Percentiles rank a stretch among this genome's conserved stretches.
phyloP scores from a whole-genome alignment of 1,140 invertebrate species.

The Sitophilus oryzae region DNA sequence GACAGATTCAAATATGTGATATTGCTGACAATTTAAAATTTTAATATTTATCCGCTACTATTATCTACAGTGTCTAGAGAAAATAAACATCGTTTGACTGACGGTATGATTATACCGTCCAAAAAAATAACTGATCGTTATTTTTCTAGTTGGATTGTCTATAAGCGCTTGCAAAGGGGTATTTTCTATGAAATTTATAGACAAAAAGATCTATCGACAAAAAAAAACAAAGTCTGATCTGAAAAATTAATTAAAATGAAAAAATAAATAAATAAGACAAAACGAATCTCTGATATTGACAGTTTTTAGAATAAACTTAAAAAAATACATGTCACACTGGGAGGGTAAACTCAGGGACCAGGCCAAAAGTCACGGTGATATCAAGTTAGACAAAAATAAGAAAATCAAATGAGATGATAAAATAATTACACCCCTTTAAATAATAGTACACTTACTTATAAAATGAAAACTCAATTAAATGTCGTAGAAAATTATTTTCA shows the following conservation, averaged over 20 bases:
- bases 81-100: slow-evolving; percentile 26
- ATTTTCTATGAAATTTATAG: neutral
- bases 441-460: slow-evolving; percentile 25
- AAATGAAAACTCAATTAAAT: slow-evolving; percentile 39
- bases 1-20: slow-evolving; percentile 36
- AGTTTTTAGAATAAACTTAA: slow-evolving; percentile 1
- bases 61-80: slow-evolving; percentile 28
- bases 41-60: slow-evolving; percentile 29
- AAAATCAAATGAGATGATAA: slow-evolving; percentile 39
- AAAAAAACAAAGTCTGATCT: slow-evolving; percentile 29
- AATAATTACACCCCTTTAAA: slow-evolving; percentile 20
- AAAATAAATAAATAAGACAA: slow-evolving; percentile 14
- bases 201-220: slow-evolving; percentile 8
- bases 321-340: slow-evolving; percentile 29
- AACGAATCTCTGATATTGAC: slow-evolving; percentile 26
- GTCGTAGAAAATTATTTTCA: slow-evolving; percentile 38
- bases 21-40: slow-evolving; percentile 36
- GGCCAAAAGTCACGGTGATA: slow-evolving; percentile 46
- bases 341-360: slow-evolving; percentile 45
- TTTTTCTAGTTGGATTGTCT: neutral
- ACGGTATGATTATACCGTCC: slow-evolving; percentile 1
- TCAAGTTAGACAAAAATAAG: slow-evolving; percentile 42
- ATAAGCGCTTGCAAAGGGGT: slow-evolving; percentile 5
- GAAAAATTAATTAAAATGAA: slow-evolving; percentile 15
- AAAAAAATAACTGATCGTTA: neutral